phyloP scores from a whole-genome alignment of 2,888 invertebrate species.

The Onchidella celtica region DNA sequence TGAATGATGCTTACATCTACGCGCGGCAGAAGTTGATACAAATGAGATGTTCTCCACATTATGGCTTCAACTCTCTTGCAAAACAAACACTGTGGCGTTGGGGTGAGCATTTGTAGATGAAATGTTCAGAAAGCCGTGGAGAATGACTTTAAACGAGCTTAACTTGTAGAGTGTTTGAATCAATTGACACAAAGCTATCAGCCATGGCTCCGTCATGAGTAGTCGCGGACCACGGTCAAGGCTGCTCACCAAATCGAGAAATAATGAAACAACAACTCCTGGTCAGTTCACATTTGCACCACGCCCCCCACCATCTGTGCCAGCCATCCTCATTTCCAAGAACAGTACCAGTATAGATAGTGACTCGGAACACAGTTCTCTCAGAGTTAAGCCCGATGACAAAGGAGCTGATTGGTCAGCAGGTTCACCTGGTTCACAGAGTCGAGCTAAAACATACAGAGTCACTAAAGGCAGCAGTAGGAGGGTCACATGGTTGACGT shows the following conservation, averaged over 20 bases:
- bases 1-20: too few species aligned
- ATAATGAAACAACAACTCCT: neutral
- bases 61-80: too few species aligned
- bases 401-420: neutral
- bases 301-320: neutral
- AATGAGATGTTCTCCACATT: too few species aligned
- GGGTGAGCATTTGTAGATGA: too few species aligned
- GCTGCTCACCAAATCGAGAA: neutral
- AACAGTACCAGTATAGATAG: neutral
- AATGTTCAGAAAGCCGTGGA: too few species aligned
- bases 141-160: too few species aligned
- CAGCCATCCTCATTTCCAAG: neutral
- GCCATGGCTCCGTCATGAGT: neutral
- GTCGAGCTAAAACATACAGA: neutral
- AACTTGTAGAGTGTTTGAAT: too few species aligned
- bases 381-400: neutral
- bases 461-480: neutral
- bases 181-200: too few species aligned
- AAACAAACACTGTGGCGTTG: too few species aligned
- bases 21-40: too few species aligned
- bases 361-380: neutral
- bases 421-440: neutral
- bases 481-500: neutral
- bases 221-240: neutral
- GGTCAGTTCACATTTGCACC: neutral